phyloP scores from a whole-genome alignment of 2,797 vertebrate species.

The Phrynocephalus guinanensis region DNA sequence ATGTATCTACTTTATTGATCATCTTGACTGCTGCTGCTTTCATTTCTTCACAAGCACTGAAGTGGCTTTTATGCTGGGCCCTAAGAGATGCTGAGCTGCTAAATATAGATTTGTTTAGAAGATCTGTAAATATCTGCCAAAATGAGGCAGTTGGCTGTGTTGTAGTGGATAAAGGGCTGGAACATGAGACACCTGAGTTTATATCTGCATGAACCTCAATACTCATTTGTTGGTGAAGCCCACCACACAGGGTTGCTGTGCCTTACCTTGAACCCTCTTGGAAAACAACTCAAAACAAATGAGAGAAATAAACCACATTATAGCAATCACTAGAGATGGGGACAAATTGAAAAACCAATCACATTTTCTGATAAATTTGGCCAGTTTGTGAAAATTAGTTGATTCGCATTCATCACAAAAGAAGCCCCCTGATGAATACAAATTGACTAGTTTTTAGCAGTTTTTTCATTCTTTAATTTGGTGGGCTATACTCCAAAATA shows the following conservation, averaged over 20 bases:
- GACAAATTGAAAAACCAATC: too few species aligned
- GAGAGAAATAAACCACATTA: background rate
- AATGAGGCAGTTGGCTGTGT: background rate
- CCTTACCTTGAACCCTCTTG: background rate
- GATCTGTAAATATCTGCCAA: background rate
- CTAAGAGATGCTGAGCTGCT: background rate
- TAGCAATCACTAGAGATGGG: background rate
- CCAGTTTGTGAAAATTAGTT: too few species aligned
- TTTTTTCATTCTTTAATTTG: too few species aligned
- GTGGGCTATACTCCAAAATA: too few species aligned
- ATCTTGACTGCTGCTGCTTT: background rate
- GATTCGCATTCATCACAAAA: too few species aligned
- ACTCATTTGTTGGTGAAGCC: background rate
- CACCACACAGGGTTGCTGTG: background rate
- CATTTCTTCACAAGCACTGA: background rate
- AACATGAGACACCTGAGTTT: background rate
- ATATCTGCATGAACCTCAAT: background rate
- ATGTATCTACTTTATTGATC: background rate
- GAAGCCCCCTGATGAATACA: too few species aligned
- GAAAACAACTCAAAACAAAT: background rate
- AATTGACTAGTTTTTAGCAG: too few species aligned
- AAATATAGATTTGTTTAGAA: background rate
- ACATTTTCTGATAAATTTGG: too few species aligned
- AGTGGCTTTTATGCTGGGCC: slow-evolving; percentile 10
- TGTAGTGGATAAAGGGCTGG: background rate